Evolutionary conservation across 92 coral and sea anemone genomes (phyloP), one percentile per base, ranked within the genome.

Genomic region (Metridium senile): DNA sequence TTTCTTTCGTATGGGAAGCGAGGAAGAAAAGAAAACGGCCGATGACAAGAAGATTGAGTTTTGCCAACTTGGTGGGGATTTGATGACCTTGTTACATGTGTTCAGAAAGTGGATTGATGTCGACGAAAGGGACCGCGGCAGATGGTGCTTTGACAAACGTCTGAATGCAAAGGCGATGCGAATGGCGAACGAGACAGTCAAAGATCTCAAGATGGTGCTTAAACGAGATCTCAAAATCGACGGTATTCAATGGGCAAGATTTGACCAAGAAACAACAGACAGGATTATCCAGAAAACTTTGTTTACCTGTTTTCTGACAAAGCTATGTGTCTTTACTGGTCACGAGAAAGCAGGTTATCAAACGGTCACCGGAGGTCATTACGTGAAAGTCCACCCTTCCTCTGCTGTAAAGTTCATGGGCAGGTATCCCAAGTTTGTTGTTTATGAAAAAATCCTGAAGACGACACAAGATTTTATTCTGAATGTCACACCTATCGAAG

Each of bases 151-250:
- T 74, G 85, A 65, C 20, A 89, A 92, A 75, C 88, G 94, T 56
- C 66, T 94, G 85, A 92, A 92, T 32, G 97, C 94, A 32, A 94
- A 94, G 79, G 88, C 94, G 47, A 87, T 94, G 74, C 97, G 98
- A 68, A 62, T 90, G 86, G 90, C 98, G 18, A 88, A 84, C 1
- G 95, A 89, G 74, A 92, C 98, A 4, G 47, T 89, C 31, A 87
- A 80, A 25, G 98, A 94, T 71, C 90, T 94, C 59, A 82, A 84
- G 67, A 63, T 81, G 71, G 81, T 82, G 20, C 84, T 94, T 6
- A 76, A 57, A 62, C 88, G 85, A 2, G 88, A 89, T 17, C 73
- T 88, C 51, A 31, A 47, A 19, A 70, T 83, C 22, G 22, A 20
- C 35, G 63, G 46, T 49, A 45, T 86, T 25, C 31, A 20, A 1